Evolutionary conservation across 2,888 invertebrate species (phyloP).

Genomic region (Cosmopolites sordidus): DNA sequence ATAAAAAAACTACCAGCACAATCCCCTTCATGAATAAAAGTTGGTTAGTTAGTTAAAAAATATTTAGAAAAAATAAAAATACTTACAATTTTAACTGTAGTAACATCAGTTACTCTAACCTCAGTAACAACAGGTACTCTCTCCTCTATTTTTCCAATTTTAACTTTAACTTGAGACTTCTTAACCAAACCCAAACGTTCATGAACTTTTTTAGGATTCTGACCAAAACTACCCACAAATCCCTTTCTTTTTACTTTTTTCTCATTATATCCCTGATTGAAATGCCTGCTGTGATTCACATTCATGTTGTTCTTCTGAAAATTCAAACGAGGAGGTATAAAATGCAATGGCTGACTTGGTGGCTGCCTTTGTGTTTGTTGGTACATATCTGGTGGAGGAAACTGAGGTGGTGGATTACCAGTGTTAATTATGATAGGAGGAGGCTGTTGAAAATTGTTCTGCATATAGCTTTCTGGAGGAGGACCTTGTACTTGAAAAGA

Average conservation of each 20-base stretch:
- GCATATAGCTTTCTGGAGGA: not conserved
- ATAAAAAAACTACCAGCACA: too few species aligned
- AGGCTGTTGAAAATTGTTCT: conserved; percentile 3
- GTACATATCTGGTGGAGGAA: not conserved
- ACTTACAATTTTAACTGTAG: conserved; percentile 24
- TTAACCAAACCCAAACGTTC: conserved; percentile 9
- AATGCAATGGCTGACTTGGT: not conserved
- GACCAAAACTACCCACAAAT: not conserved
- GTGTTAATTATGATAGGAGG: conserved; percentile 4
- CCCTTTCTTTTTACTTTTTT: not conserved
- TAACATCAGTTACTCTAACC: conserved; percentile 19
- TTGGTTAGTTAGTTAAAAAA: too few species aligned
- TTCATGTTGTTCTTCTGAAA: not conserved
- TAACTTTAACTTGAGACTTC: not conserved
- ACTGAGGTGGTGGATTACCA: conserved; percentile 6
- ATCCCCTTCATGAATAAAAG: too few species aligned
- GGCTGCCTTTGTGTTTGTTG: not conserved
- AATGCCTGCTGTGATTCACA: not conserved
- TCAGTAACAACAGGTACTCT: conserved; percentile 11
- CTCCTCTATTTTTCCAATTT: not conserved
- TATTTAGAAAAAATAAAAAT: not conserved
- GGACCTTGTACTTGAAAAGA: not conserved
- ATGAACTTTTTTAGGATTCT: conserved; percentile 10
- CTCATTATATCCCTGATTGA: not conserved
- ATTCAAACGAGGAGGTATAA: not conserved